Evolutionary conservation across 2,797 vertebrate species (phyloP).

Genomic region (Crenichthys baileyi): DNA sequence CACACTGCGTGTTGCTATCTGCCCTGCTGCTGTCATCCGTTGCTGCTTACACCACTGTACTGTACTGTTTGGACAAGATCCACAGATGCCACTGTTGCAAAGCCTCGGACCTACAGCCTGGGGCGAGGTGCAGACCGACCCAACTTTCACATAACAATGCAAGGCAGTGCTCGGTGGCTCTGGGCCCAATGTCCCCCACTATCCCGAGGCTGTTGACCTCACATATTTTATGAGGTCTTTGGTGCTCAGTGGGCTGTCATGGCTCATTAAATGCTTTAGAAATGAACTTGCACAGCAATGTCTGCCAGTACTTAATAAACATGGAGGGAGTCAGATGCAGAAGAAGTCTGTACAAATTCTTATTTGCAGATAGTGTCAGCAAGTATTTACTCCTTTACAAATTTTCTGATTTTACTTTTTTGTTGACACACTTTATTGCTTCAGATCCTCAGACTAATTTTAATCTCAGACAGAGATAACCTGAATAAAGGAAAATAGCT

Average conservation of each 20-base stretch:
- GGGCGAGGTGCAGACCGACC: conserved; percentile 51
- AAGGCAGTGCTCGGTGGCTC: conserved; percentile 56
- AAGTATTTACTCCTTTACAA: not conserved
- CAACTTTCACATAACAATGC: conserved; percentile 57
- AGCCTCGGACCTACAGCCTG: conserved; percentile 13
- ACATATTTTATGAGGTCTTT: conserved; percentile 78
- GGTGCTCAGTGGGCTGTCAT: conserved; percentile 75
- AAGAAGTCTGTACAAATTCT: conserved; percentile 42
- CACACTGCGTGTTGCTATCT: conserved; percentile 25
- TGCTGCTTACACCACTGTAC: conserved; percentile 29
- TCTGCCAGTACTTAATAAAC: conserved; percentile 73
- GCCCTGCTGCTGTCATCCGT: conserved; percentile 29
- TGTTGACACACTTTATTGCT: not conserved
- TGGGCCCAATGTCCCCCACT: conserved; percentile 51
- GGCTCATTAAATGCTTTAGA: conserved; percentile 74
- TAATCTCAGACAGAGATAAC: not conserved
- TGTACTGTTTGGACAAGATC: conserved; percentile 48
- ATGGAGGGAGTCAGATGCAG: conserved; percentile 48
- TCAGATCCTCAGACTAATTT: not conserved
- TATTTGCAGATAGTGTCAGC: conserved; percentile 1
- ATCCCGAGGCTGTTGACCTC: conserved; percentile 68
- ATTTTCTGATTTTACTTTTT: not conserved
- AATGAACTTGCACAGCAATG: conserved; percentile 76
- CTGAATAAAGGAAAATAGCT: too few relatives aligned
- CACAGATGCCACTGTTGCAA: conserved; percentile 51